Conservation (phyloP, 2,888 invertebrate species). For the Bimastos eiseni region DNA sequence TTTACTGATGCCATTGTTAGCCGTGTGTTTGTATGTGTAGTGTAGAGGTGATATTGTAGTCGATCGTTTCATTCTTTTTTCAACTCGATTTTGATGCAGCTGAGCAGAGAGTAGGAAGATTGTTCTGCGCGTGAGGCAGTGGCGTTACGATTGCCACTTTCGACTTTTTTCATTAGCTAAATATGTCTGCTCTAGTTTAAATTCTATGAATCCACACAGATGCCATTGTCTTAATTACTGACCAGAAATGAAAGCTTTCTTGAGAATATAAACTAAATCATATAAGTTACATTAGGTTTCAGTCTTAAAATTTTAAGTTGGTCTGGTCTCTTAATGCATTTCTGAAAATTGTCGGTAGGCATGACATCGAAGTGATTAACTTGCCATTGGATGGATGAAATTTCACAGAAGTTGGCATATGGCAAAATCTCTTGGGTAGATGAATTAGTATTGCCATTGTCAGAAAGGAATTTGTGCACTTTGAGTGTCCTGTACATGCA, state of each 20-base stretch:
- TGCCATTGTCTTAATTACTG: not conserved
- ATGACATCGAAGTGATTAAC: not conserved
- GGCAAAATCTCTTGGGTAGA: not conserved
- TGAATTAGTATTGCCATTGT: not conserved
- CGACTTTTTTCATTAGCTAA: not conserved
- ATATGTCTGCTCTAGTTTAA: not conserved
- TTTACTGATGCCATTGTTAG: not conserved
- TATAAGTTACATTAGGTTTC: not conserved
- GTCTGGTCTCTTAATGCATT: not conserved
- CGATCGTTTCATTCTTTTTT: not conserved
- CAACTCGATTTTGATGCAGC: not conserved
- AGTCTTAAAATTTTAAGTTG: not conserved
- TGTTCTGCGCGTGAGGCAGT: not conserved
- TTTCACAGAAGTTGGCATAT: not conserved
- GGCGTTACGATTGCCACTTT: not conserved
- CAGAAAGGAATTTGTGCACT: not conserved
- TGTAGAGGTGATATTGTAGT: conserved; percentile 6
- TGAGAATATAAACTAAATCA: not conserved
- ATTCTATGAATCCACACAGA: no score
- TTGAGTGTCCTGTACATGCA: not conserved
- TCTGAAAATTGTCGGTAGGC: not conserved
- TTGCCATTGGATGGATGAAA: not conserved
- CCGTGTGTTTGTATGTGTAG: not conserved
- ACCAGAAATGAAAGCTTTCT: not conserved
- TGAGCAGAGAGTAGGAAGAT: not conserved